A percentile compares a stretch with the other conserved stretches of the same genome.
Conservation (phyloP, 2,797 vertebrate species). For the Hybognathus amarus region DNA sequence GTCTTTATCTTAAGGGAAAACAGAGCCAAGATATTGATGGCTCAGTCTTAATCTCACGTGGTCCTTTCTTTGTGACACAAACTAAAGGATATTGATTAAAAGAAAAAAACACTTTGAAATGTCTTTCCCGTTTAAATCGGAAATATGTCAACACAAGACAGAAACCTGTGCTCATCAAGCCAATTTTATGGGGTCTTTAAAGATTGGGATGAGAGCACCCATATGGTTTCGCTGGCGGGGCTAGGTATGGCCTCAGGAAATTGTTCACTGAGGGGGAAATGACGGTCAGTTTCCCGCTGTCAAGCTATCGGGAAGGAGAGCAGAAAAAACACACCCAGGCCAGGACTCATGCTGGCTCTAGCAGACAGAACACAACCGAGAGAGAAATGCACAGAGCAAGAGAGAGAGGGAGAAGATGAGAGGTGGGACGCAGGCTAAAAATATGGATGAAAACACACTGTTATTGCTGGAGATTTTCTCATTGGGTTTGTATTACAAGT, state of each 20-base stretch:
- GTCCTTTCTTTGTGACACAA: background rate
- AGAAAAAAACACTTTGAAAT: background rate
- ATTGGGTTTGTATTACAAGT: background rate
- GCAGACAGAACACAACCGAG: constrained; percentile 64
- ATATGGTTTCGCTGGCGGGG: constrained; percentile 48
- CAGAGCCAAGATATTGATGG: background rate
- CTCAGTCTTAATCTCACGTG: background rate
- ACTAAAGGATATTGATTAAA: background rate
- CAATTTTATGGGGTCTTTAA: constrained; percentile 31
- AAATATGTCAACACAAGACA: background rate
- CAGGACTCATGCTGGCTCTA: constrained; percentile 53
- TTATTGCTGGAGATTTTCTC: constrained; percentile 25
- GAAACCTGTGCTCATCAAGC: background rate
- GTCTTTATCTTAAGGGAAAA: background rate
- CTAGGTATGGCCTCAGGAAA: constrained; percentile 58
- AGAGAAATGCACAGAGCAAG: constrained; percentile 39
- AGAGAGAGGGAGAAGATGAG: constrained; percentile 20
- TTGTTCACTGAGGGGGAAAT: constrained; percentile 67
- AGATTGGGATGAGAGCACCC: constrained; percentile 55
- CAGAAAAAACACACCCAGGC: constrained; percentile 46
- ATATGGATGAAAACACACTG: constrained; percentile 2
- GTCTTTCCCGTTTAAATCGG: background rate
- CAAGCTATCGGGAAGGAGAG: constrained; percentile 55
- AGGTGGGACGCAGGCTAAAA: constrained; percentile 6
- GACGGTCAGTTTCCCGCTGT: constrained; percentile 63